Evolutionary conservation across 1,140 invertebrate species (phyloP), one percentile per base, ranked within the genome.

Genomic region (Leguminivora glycinivorella): DNA sequence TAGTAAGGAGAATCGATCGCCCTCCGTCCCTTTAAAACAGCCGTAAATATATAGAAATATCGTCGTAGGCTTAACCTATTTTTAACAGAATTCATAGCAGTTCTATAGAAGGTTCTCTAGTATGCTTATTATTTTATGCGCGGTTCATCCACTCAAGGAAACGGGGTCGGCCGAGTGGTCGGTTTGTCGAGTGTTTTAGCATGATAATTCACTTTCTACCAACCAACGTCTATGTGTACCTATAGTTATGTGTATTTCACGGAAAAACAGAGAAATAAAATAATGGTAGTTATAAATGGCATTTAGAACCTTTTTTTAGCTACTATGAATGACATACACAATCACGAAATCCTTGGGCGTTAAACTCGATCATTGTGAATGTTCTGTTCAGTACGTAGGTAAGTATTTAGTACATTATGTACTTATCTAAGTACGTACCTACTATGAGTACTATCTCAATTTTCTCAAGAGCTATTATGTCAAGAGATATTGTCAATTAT

Each of bases 41-140:
- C 47, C 19, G 47, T 22, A 52, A 52, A 52, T 52, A 52, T 52
- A 52, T 52, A 52, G 22, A 47, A 52, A 19, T 52, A 17, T 52
- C 19, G 22, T 22, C 47, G 47, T n/a, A 1, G 47, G 10, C 47
- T 52, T 52, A 52, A 52, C 47, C 47, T 52, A 52, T 52, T 52
- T 52, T 22, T 22, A 22, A 52, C 19, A 22, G 17, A 52, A 52
- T 52, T 52, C 47, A 52, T 52, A 22, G 47, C 40, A 22, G 19
- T n/a, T 43, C 47, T 52, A n/a, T 5, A 52, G 43, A 43, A 10
- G 17, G n/a, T 10, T 52, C 17, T 47, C 14, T 47, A 47, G 43
- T 47, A 47, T 47, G n/a, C 43, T 47, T 47, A 47, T 47, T 47
- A 17, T 47, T 52, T 52, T 22, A 52, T 52, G 47, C 47, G 22